Evolutionary conservation across 2,797 vertebrate species (phyloP).

Genomic region (Pogoniulus pusillus): DNA sequence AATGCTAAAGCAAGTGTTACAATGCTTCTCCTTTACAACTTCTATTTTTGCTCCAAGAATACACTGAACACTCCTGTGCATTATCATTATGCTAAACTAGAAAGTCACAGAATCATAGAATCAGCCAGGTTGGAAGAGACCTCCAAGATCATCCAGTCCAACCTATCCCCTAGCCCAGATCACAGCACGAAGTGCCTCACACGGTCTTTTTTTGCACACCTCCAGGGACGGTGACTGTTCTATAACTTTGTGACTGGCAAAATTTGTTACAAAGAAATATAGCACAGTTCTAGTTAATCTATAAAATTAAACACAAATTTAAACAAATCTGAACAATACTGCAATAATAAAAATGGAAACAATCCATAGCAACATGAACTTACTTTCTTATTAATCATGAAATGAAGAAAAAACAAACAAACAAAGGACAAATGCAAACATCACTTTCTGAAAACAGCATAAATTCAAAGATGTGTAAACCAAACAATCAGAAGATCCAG

Average conservation of each 20-base stretch:
- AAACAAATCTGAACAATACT: not conserved
- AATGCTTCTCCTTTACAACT: not conserved
- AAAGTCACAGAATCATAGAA: no score
- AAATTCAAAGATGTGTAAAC: not conserved
- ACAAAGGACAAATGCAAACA: not conserved
- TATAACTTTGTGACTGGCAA: not conserved
- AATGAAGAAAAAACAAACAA: not conserved
- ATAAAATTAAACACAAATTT: constrained; percentile 7
- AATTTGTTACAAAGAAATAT: not conserved
- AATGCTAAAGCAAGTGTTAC: no score
- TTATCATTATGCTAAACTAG: not conserved
- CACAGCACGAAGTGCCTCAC: no score
- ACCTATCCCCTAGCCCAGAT: no score
- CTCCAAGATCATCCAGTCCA: no score
- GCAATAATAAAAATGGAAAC: not conserved
- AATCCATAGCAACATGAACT: not conserved
- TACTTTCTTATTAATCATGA: not conserved
- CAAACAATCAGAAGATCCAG: not conserved
- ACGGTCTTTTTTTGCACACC: no score
- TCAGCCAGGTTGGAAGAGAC: no score
- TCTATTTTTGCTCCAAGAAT: not conserved
- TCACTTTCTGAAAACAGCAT: not conserved
- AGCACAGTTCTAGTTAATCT: not conserved
- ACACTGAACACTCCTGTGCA: fast-evolving
- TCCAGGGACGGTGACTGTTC: no score